Evolutionary conservation across 2,797 vertebrate species (phyloP).

Genomic region (Tenualosa ilisha): DNA sequence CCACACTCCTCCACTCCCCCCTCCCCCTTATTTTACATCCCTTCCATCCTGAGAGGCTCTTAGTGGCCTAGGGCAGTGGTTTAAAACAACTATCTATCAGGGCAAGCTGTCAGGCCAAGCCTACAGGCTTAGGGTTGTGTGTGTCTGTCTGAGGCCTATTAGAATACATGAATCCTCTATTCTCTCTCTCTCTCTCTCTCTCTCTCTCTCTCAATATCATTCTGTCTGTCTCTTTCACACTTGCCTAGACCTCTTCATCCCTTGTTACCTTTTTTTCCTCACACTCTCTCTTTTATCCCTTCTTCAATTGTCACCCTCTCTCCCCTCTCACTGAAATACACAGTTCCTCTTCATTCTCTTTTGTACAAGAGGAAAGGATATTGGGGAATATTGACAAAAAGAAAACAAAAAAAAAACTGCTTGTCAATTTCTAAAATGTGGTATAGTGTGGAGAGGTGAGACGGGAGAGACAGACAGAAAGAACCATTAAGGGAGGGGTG

Average conservation of each 20-base stretch:
- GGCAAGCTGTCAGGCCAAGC: neutral
- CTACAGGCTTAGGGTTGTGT: neutral
- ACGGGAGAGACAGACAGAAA: neutral
- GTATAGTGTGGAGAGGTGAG: neutral
- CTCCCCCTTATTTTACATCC: neutral
- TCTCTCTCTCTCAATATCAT: constrained; percentile 3
- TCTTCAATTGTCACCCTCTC: constrained; percentile 19
- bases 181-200: constrained; percentile 21
- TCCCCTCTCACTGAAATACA: constrained; percentile 15
- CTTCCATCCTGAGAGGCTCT: neutral
- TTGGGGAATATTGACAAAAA: neutral
- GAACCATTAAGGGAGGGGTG: neutral
- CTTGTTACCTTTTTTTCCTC: neutral
- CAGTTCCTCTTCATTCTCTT: neutral
- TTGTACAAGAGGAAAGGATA: neutral
- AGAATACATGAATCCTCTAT: neutral
- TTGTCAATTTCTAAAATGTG: neutral
- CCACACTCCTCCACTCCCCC: neutral
- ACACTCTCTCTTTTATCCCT: neutral
- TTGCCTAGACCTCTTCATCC: neutral
- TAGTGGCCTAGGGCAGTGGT: neutral
- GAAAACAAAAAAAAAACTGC: neutral
- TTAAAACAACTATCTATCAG: constrained; percentile 24
- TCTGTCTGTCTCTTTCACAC: constrained; percentile 20
- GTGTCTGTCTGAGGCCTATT: neutral